Evolutionary conservation across 2,113 vertebrate genomes (phyloP).

Genomic region (Prionailurus bengalensis): DNA sequence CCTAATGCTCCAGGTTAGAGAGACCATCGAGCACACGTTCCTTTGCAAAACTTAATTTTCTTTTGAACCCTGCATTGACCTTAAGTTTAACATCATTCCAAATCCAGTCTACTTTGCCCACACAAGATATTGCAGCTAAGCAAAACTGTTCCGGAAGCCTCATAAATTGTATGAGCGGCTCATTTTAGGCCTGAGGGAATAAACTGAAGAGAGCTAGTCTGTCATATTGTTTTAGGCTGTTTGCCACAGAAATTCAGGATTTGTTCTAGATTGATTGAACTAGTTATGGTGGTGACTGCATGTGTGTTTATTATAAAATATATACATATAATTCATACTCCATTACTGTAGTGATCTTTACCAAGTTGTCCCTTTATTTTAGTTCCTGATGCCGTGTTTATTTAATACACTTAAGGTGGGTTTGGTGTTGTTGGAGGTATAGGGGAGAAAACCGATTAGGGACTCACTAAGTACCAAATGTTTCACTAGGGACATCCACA

Average conservation of each 20-base stretch:
- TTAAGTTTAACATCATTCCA: constrained; percentile 73
- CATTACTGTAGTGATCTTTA: constrained; percentile 28
- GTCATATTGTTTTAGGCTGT: constrained; percentile 54
- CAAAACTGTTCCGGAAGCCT: constrained; percentile 67
- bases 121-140: constrained; percentile 75
- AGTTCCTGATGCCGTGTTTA: constrained; percentile 24
- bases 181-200: constrained; percentile 64
- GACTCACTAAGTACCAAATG: background rate
- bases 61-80: constrained; percentile 75
- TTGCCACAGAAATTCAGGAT: constrained; percentile 58
- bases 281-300: background rate
- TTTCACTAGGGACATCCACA: background rate
- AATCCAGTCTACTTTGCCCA: constrained; percentile 71
- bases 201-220: constrained; percentile 57
- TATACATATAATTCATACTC: background rate
- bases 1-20: constrained; percentile 15
- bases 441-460: background rate
- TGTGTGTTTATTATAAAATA: background rate
- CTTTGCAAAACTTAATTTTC: constrained; percentile 72
- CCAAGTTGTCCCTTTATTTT: background rate
- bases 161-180: constrained; percentile 67
- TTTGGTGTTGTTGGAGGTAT: background rate
- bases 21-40: constrained; percentile 22
- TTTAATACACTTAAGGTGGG: background rate
- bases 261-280: constrained; percentile 59